A percentile compares a stretch with the other conserved stretches of the same genome.
Conservation (phyloP, 2,797 vertebrate genomes). For the Distichodus sexfasciatus region DNA sequence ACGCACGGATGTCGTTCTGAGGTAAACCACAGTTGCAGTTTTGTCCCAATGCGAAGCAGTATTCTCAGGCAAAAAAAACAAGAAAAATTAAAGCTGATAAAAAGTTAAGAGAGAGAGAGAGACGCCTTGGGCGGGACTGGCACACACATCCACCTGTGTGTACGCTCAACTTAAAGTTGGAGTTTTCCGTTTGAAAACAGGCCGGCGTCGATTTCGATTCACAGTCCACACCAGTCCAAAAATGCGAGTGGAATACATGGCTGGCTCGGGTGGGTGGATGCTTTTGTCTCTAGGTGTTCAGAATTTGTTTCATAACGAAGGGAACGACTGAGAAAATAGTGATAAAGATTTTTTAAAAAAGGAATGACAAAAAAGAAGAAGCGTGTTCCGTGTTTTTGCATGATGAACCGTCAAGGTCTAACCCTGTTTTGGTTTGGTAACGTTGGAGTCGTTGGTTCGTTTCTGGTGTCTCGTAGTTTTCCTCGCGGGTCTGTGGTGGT, state of each 20-base stretch:
- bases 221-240: constrained; percentile 26
- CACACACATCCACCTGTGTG: constrained; percentile 40
- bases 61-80: constrained; percentile 53
- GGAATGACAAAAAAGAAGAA: constrained; percentile 59
- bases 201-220: not conserved
- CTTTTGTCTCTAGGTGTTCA: constrained; percentile 31
- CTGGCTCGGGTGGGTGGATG: constrained; percentile 1
- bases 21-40: constrained; percentile 45
- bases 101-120: constrained; percentile 55
- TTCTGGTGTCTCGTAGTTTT: constrained; percentile 53
- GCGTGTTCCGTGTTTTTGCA: constrained; percentile 67
- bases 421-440: constrained; percentile 77
- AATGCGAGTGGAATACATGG: constrained; percentile 16
- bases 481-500: constrained; percentile 65
- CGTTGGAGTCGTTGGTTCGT: constrained; percentile 69
- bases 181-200: constrained; percentile 18
- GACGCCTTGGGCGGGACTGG: constrained; percentile 49
- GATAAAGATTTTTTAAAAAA: not conserved
- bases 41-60: constrained; percentile 58
- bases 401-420: constrained; percentile 72
- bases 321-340: constrained; percentile 15
- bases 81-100: constrained; percentile 49
- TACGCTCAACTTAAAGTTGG: constrained; percentile 30
- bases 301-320: constrained; percentile 25
- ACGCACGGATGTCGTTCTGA: constrained; percentile 44